Evolutionary conservation across 2,888 invertebrate genomes (phyloP).

Genomic region (Trissonchulus sp.): DNA sequence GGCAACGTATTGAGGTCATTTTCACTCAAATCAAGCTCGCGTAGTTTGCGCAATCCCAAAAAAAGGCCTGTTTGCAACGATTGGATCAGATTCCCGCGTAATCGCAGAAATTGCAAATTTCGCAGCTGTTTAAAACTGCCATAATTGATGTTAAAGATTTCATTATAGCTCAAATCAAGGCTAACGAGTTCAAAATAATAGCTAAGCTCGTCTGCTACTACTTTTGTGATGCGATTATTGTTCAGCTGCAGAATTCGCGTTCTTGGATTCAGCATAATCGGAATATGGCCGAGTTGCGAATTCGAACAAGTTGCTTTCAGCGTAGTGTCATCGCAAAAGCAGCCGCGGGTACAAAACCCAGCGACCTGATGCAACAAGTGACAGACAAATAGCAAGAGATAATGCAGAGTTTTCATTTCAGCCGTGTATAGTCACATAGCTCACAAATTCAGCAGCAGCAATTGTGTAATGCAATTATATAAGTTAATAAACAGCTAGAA

Average conservation of each 20-base stretch:
- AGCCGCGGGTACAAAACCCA: not conserved
- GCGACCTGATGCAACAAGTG: too few species aligned
- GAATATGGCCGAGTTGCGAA: not conserved
- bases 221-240: not conserved
- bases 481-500: too few species aligned
- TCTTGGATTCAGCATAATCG: not conserved
- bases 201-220: not conserved
- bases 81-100: not conserved
- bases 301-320: not conserved
- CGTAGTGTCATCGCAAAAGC: not conserved
- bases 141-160: not conserved
- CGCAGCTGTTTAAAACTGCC: not conserved
- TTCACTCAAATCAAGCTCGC: not conserved
- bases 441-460: too few species aligned
- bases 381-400: too few species aligned
- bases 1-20: not conserved
- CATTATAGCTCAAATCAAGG: not conserved
- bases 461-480: too few species aligned
- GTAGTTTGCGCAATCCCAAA: not conserved
- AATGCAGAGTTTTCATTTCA: too few species aligned
- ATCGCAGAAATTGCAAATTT: not conserved
- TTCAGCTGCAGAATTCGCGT: not conserved
- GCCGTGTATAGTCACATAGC: too few species aligned
- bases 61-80: not conserved
- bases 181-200: not conserved